A percentile compares a stretch with the other conserved stretches of the same genome.
Evolutionary conservation across 2,888 invertebrate species (phyloP).

Genomic region (Caenorhabditis auriculariae): DNA sequence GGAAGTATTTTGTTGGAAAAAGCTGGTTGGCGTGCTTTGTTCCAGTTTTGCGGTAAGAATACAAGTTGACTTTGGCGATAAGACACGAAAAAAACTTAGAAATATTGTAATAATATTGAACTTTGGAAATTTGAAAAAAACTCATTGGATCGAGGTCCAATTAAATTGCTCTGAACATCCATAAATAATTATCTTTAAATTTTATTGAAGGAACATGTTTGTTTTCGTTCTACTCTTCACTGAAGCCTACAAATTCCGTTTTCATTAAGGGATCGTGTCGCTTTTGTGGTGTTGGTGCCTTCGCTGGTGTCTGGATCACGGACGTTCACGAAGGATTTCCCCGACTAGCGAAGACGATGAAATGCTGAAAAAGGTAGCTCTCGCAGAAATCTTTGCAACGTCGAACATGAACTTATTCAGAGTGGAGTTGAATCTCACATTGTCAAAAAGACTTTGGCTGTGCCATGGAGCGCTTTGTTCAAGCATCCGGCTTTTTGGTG

Average conservation of each 20-base stretch:
- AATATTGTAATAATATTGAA: too few relatives aligned
- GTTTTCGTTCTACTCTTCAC: neutral
- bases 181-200: too few relatives aligned
- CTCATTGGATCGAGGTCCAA: too few relatives aligned
- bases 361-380: constrained; percentile 1
- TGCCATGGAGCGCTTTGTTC: constrained; percentile 73
- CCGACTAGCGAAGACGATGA: constrained; percentile 29
- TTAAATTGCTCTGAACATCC: too few relatives aligned
- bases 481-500: constrained; percentile 72
- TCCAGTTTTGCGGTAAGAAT: constrained; percentile 71
- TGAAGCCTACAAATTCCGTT: neutral
- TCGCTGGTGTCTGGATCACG: constrained; percentile 15
- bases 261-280: constrained; percentile 23
- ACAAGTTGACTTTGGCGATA: neutral
- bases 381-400: neutral
- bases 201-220: neutral
- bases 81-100: neutral
- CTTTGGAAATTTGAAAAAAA: too few relatives aligned
- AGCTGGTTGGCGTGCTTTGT: constrained; percentile 74
- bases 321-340: too few relatives aligned
- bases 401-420: constrained; percentile 4
- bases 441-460: constrained; percentile 55
- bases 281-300: constrained; percentile 39
- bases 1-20: constrained; percentile 73
- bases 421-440: constrained; percentile 17